Conservation (phyloP, 2,113 vertebrate genomes). For the Caloenas nicobarica region DNA sequence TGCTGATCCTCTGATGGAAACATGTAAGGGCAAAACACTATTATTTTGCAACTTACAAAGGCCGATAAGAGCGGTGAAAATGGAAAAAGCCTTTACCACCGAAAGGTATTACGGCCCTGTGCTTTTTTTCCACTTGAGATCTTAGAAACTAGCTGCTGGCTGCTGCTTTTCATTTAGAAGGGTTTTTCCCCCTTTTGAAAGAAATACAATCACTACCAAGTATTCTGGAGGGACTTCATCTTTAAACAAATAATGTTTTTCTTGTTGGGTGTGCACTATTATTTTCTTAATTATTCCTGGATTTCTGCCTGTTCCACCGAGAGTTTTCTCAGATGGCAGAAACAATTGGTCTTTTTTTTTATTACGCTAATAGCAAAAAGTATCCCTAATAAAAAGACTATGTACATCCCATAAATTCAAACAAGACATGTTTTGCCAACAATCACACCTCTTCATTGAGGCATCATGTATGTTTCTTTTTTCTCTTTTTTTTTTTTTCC, state of each 20-base stretch:
- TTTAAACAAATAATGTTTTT: conserved; percentile 69
- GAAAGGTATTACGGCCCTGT: conserved; percentile 29
- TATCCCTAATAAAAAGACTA: conserved; percentile 45
- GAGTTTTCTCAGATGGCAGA: conserved; percentile 71
- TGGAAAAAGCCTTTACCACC: conserved; percentile 50
- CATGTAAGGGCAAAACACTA: conserved; percentile 42
- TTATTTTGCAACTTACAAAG: conserved; percentile 28
- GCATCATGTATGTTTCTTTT: neutral
- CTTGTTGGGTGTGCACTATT: conserved; percentile 67
- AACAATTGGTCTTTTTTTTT: conserved; percentile 46
- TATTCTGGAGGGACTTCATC: conserved; percentile 62
- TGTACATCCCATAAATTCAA: conserved; percentile 39
- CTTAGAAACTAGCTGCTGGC: conserved; percentile 39
- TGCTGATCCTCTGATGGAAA: conserved; percentile 40
- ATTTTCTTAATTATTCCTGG: conserved; percentile 76
- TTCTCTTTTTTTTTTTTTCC: neutral
- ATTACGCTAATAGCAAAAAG: conserved; percentile 26
- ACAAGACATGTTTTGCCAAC: neutral
- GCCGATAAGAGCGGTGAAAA: conserved; percentile 16
- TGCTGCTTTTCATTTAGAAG: conserved; percentile 69
- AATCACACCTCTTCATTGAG: conserved; percentile 49
- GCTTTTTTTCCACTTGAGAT: conserved; percentile 61
- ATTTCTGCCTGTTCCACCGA: conserved; percentile 67
- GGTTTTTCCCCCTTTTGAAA: conserved; percentile 46
- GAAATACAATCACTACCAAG: conserved; percentile 8